Conservation (phyloP, 2,888 invertebrate species). For the Crematogaster levior region DNA sequence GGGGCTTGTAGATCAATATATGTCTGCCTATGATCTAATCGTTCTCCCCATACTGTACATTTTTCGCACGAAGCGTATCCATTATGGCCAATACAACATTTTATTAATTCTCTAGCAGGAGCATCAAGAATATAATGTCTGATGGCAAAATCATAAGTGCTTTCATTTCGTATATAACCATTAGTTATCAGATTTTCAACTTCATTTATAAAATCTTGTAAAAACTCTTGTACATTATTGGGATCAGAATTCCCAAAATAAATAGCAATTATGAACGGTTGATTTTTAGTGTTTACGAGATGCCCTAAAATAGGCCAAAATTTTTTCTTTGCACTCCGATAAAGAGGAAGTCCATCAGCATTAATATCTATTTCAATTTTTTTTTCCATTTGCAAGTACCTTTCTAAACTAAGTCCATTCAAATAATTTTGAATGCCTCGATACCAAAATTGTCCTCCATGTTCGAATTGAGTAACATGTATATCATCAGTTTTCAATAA, state of each 20-base stretch:
- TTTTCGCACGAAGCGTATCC: constrained; percentile 35
- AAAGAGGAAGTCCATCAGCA: neutral
- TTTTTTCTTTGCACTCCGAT: constrained; percentile 22
- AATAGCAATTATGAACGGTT: constrained; percentile 33
- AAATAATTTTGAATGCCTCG: constrained; percentile 11
- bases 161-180: constrained; percentile 6
- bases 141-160: constrained; percentile 4
- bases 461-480: constrained; percentile 4
- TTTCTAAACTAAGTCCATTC: neutral
- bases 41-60: constrained; percentile 41
- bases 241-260: constrained; percentile 32
- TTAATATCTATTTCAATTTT: constrained; percentile 20
- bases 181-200: neutral
- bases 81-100: constrained; percentile 31
- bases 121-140: constrained; percentile 40
- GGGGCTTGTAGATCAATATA: constrained; percentile 28
- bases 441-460: constrained; percentile 26
- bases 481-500: neutral
- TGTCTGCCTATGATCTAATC: constrained; percentile 12
- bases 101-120: constrained; percentile 28
- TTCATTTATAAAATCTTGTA: constrained; percentile 29
- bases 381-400: neutral
- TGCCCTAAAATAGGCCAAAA: constrained; percentile 38
- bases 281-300: constrained; percentile 25
- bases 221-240: constrained; percentile 25